Evolutionary conservation across 2,113 vertebrate genomes (phyloP).

Genomic region (Oceanodroma tethys): DNA sequence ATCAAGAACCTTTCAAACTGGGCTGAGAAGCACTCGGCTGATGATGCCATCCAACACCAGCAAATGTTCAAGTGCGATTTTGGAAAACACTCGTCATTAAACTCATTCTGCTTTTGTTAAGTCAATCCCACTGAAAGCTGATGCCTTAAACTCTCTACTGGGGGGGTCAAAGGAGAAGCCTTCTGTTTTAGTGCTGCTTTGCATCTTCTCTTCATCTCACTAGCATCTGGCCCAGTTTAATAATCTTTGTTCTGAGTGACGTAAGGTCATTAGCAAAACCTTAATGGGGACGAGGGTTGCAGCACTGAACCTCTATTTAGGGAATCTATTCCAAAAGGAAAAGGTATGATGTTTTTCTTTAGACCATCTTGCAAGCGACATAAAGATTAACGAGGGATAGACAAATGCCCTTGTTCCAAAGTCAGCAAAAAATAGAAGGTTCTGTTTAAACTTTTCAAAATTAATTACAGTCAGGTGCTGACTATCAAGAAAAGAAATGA

Average conservation of each 20-base stretch:
- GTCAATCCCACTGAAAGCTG: background rate
- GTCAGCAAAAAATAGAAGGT: constrained; percentile 61
- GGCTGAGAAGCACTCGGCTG: background rate
- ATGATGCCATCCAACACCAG: background rate
- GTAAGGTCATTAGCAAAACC: constrained; percentile 8
- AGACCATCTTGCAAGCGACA: constrained; percentile 27
- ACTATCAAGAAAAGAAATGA: constrained; percentile 50
- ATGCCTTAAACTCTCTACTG: constrained; percentile 2
- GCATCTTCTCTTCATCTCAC: background rate
- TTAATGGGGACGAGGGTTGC: background rate
- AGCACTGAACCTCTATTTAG: background rate
- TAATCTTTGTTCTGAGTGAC: background rate
- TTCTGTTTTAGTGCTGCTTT: background rate
- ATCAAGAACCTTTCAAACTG: background rate
- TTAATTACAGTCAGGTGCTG: constrained; percentile 56
- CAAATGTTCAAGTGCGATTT: background rate
- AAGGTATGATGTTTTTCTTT: constrained; percentile 47
- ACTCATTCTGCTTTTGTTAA: background rate
- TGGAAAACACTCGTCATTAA: background rate
- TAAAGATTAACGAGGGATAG: constrained; percentile 55
- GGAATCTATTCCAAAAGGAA: constrained; percentile 7
- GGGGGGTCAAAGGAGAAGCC: background rate
- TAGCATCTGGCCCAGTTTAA: background rate
- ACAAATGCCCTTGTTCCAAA: constrained; percentile 64
- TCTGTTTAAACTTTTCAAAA: constrained; percentile 60